These are phyloP conservation scores for Onychorhynchus coronatus DNA, from an alignment of 2,113 vertebrate species.

Conservation along the genomic window DNA sequence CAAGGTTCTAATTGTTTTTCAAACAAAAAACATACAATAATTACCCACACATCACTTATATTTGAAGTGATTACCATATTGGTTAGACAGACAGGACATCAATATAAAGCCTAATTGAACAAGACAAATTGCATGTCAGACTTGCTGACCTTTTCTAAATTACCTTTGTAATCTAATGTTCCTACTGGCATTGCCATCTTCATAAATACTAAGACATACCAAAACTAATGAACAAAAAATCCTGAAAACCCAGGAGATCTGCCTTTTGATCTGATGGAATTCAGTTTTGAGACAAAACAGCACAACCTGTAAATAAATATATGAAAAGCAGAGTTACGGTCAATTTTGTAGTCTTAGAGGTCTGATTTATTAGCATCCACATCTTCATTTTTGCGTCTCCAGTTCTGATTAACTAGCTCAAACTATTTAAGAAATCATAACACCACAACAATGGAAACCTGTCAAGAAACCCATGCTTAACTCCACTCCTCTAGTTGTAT, in stretches of 20 bases:
- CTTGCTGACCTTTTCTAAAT: constrained; percentile 37
- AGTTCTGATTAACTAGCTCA: background rate
- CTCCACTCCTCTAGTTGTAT: background rate
- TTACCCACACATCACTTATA: constrained; percentile 4
- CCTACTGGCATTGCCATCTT: background rate
- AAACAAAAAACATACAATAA: background rate
- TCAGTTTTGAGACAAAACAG: background rate
- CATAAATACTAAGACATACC: constrained; percentile 4
- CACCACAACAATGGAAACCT: background rate
- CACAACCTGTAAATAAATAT: background rate
- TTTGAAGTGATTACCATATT: background rate
- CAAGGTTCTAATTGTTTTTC: background rate
- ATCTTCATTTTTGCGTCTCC: background rate
- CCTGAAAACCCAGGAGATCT: background rate
- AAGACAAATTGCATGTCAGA: constrained; percentile 27
- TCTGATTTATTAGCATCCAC: background rate
- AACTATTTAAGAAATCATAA: background rate
- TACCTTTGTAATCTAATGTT: constrained; percentile 31
- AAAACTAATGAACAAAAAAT: background rate
- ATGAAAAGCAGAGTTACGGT: background rate
- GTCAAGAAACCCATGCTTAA: background rate
- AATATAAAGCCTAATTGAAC: constrained; percentile 25
- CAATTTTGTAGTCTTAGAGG: background rate
- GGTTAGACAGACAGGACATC: background rate
- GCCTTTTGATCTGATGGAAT: background rate